Evolutionary conservation across 2,797 vertebrate species (phyloP), one percentile per base, ranked within the genome.

Genomic region (Centropyge bicolor): DNA sequence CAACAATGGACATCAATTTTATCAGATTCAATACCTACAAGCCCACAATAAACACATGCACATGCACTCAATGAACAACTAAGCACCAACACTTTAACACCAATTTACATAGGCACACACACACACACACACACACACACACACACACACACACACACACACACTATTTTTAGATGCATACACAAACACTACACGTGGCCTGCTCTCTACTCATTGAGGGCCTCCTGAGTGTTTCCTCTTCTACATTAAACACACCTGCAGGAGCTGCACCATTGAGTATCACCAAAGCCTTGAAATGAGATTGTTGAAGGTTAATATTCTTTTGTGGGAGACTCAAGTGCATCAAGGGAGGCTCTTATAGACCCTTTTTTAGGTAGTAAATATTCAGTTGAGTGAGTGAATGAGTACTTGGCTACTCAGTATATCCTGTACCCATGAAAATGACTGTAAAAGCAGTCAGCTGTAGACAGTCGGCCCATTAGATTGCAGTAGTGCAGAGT

Each of bases 261-360:
- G 68, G 22, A 55, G 41, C 35, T 19, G 14, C 10, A 14, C 31
- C 36, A 31, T 40, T 48, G 22, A 79, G 54, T 63, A 55, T 70
- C 62, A 66, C 56, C 35, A 54, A 35, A 71, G 66, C 43, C 36
- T 70, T 80, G 27, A 70, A 73, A 52, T 64, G 36, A 68, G 48
- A 63, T 78, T 65, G 57, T 40, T 80, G n/a, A 31, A 51, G 48
- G 68, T 84, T 90, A 49, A 75, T 79, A 38, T 71, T 70, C 31
- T 81, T 77, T 55, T n/a, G 38, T 57, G 49, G n/a, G 54, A 63
- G 70, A 40, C 13, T 86, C 48, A 65, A 41, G 76, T 73, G 60
- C 8, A 19, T 49, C 22, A 51, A 52, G 12, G 40, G 27, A 69
- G 54, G 48, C 57, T 51, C 51, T 80, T 52, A 63, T 41, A 22